Conservation (phyloP, 2,113 vertebrate species). For the Indri indri region DNA sequence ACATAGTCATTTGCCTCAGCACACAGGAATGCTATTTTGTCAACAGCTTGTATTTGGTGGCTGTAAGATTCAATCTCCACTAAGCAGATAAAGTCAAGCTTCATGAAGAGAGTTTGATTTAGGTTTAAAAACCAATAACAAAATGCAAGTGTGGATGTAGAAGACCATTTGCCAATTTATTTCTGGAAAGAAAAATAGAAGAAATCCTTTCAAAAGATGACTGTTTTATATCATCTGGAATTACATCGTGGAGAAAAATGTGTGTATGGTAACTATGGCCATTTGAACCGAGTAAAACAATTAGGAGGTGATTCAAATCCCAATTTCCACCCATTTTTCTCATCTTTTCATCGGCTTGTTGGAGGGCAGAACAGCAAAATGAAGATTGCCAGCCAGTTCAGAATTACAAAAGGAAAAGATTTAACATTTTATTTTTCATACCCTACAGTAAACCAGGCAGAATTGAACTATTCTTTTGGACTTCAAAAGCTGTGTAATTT, state of each 20-base stretch:
- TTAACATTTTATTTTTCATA: neutral
- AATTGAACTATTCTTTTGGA: constrained; percentile 10
- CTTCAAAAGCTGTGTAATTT: constrained; percentile 12
- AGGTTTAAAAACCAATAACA: constrained; percentile 38
- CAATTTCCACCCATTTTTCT: constrained; percentile 68
- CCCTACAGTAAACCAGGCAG: neutral
- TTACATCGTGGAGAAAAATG: constrained; percentile 70
- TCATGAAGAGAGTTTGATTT: constrained; percentile 59
- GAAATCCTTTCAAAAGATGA: constrained; percentile 6
- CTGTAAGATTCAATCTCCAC: constrained; percentile 64
- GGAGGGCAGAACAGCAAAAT: constrained; percentile 60
- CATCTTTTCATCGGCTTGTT: constrained; percentile 69
- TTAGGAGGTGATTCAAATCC: constrained; percentile 68
- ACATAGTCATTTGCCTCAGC: constrained; percentile 64
- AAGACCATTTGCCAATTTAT: constrained; percentile 55
- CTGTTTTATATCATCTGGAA: constrained; percentile 66
- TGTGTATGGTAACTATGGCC: constrained; percentile 53
- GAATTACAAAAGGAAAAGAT: neutral
- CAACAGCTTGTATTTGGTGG: constrained; percentile 62
- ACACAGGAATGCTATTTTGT: constrained; percentile 69
- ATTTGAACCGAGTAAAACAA: constrained; percentile 58
- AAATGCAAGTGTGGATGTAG: neutral
- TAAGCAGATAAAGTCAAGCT: constrained; percentile 61
- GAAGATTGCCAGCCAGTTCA: constrained; percentile 58
- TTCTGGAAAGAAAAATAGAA: constrained; percentile 34